Conservation (phyloP, 35 echinoderm and acorn worm species). For the Hemicentrotus pulcherrimus region DNA sequence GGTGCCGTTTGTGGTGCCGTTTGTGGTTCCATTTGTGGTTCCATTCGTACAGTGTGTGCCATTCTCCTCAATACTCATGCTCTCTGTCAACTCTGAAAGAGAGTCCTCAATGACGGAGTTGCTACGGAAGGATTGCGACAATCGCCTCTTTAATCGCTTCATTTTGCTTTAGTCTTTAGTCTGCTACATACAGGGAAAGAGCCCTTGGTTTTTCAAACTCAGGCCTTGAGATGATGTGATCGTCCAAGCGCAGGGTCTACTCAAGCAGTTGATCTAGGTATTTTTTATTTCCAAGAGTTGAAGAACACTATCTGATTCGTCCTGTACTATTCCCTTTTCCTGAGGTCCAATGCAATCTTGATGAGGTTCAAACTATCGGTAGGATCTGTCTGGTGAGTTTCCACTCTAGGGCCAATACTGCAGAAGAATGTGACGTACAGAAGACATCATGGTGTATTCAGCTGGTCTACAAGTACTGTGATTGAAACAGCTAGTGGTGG, state of each 20-base stretch:
- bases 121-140: slow-evolving; percentile 79
- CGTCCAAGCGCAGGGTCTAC: background rate
- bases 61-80: slow-evolving; percentile 89
- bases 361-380: background rate
- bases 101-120: slow-evolving; percentile 90
- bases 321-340: background rate
- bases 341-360: background rate
- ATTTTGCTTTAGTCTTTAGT: slow-evolving; percentile 35
- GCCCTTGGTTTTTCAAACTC: background rate
- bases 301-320: background rate
- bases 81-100: slow-evolving; percentile 88
- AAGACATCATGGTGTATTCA: background rate
- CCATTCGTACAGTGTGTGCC: slow-evolving; percentile 44
- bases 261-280: background rate
- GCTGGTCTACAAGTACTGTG: background rate
- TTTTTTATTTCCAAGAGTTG: background rate
- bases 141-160: slow-evolving; percentile 87
- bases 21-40: background rate
- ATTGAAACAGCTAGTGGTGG: background rate
- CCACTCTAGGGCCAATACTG: background rate
- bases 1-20: background rate
- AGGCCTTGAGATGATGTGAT: background rate
- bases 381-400: too few relatives aligned
- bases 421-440: background rate
- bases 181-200: background rate